These are phyloP conservation scores for Chelonoidis abingdonii DNA, from an alignment of 2,113 vertebrate species.

Conservation along the genomic window DNA sequence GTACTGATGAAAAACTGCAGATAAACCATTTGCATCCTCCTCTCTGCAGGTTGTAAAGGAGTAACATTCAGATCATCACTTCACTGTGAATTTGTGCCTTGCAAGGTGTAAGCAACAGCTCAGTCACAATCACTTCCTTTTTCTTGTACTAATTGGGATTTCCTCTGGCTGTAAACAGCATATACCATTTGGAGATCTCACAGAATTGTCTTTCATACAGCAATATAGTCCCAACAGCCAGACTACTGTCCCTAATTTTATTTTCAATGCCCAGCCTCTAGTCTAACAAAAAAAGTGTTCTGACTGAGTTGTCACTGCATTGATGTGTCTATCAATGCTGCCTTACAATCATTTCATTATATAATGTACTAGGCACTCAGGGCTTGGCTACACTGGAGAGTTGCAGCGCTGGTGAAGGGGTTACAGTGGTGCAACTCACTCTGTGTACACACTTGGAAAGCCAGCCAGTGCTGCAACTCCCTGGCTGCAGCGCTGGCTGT, in stretches of 20 bases:
- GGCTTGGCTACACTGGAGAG: too few relatives aligned
- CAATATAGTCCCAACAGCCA: background rate
- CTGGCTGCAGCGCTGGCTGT: too few relatives aligned
- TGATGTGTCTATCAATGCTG: background rate
- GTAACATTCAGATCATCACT: background rate
- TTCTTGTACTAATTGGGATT: background rate
- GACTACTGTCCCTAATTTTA: background rate
- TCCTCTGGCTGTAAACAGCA: background rate
- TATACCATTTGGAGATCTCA: background rate
- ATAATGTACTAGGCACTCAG: rapidly evolving
- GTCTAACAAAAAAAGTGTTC: background rate
- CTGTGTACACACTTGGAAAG: too few relatives aligned
- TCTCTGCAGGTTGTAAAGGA: background rate
- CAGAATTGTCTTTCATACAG: too few relatives aligned
- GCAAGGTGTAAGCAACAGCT: background rate
- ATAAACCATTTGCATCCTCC: background rate
- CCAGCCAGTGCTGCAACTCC: too few relatives aligned
- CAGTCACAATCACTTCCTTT: background rate
- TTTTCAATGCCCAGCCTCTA: background rate
- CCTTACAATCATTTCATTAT: background rate
- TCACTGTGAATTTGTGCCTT: background rate
- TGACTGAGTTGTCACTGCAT: background rate
- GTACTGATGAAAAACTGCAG: background rate
- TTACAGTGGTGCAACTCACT: too few relatives aligned
- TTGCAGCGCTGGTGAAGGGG: too few relatives aligned